phyloP scores from a whole-genome alignment of 2,888 invertebrate species.

The Megalurothrips usitatus region DNA sequence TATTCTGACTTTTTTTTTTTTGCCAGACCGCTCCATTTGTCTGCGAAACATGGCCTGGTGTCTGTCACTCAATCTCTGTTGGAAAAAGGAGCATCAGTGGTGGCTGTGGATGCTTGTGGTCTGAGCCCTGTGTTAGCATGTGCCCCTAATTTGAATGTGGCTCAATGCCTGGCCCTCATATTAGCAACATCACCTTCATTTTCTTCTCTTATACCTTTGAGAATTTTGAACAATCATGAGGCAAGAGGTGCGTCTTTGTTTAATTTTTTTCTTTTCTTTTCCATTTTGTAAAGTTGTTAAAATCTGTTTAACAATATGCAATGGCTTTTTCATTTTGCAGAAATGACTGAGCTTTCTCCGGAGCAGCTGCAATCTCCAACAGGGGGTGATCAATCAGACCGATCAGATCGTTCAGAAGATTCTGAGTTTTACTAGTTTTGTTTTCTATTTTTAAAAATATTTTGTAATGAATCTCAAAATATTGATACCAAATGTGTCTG shows the following conservation, averaged over 20 bases:
- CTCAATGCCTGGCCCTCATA: slow-evolving; percentile 58
- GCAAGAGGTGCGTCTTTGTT: background rate
- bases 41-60: slow-evolving; percentile 57
- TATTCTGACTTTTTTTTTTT: slow-evolving; percentile 27
- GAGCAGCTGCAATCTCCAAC: slow-evolving; percentile 5
- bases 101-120: slow-evolving; percentile 55
- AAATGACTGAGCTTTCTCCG: background rate
- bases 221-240: slow-evolving; percentile 5
- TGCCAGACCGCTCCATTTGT: slow-evolving; percentile 56
- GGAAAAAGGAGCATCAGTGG: slow-evolving; percentile 55
- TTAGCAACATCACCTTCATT: slow-evolving; percentile 40
- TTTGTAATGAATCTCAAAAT: background rate
- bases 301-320: background rate
- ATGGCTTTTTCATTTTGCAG: background rate
- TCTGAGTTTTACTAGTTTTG: slow-evolving; percentile 1
- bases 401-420: slow-evolving; percentile 1
- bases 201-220: background rate
- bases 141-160: slow-evolving; percentile 57
- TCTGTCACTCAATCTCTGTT: slow-evolving; percentile 56
- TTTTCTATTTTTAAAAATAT: background rate
- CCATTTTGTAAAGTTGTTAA: background rate
- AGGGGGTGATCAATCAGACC: background rate
- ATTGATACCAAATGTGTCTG: background rate
- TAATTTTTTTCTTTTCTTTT: background rate
- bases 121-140: slow-evolving; percentile 61